phyloP scores from a whole-genome alignment of 2,113 vertebrate species.

The Tringa solitaria region DNA sequence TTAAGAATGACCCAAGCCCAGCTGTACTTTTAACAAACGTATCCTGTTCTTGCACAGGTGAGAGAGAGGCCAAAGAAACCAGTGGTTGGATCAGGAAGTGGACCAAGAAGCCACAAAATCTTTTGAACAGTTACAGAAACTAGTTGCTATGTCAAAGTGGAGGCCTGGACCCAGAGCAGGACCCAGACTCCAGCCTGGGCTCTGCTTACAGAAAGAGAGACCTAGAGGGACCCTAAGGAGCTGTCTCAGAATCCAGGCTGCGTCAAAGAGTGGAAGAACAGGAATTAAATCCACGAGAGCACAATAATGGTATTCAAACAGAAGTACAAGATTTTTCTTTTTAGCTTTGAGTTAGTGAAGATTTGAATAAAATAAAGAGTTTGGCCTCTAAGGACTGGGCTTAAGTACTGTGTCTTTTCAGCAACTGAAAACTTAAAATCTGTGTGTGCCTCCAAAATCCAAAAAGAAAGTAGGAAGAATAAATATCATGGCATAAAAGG shows the following conservation, averaged over 20 bases:
- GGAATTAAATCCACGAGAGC: not conserved
- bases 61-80: not conserved
- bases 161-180: not conserved
- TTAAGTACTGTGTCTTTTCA: not conserved
- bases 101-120: not conserved
- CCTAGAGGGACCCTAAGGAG: not conserved
- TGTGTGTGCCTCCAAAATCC: not conserved
- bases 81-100: not conserved
- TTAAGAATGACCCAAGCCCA: not conserved
- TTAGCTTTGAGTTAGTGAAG: not conserved
- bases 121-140: not conserved
- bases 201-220: not conserved
- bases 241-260: not conserved
- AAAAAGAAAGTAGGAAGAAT: not conserved
- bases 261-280: not conserved
- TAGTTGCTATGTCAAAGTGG: not conserved
- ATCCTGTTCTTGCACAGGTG: not conserved
- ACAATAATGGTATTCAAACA: not conserved
- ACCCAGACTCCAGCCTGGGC: not conserved
- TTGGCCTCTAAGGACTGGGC: not conserved
- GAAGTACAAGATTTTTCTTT: not conserved
- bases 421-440: not conserved
- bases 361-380: not conserved
- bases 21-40: not conserved
- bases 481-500: not conserved